A percentile compares a stretch with the other conserved stretches of the same genome.
phyloP scores from a whole-genome alignment of 2,113 vertebrate species.

The Halichoerus grypus region DNA sequence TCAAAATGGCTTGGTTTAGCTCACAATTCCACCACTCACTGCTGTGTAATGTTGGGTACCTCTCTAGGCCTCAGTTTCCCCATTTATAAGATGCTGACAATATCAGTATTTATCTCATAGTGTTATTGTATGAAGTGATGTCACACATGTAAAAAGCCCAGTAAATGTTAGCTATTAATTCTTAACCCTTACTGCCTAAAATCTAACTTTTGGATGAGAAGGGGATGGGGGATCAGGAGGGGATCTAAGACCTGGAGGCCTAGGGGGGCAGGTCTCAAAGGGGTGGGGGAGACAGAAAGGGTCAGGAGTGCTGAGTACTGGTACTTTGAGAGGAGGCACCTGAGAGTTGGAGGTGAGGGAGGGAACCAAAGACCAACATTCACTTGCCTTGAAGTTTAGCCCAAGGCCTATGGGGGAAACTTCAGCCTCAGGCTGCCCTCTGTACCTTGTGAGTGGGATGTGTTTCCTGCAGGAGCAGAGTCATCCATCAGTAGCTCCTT shows the following conservation, averaged over 20 bases:
- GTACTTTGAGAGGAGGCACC: background rate
- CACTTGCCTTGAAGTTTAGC: background rate
- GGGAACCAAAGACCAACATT: background rate
- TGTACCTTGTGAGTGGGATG: background rate
- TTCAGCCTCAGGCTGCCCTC: background rate
- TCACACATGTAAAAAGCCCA: background rate
- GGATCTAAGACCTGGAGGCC: background rate
- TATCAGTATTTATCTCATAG: background rate
- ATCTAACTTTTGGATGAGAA: slow-evolving; percentile 16
- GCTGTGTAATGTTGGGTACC: background rate
- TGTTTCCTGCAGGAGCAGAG: background rate
- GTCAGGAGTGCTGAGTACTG: background rate
- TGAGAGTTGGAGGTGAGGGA: background rate
- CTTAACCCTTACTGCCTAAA: background rate
- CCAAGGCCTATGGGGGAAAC: background rate
- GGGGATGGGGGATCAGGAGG: background rate
- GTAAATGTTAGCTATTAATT: slow-evolving; percentile 16
- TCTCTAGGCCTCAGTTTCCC: background rate
- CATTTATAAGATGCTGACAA: background rate
- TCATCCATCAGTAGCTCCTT: background rate
- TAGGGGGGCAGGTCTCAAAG: background rate
- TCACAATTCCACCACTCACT: background rate
- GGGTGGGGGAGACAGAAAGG: background rate
- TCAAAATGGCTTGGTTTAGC: background rate
- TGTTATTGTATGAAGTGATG: background rate